Conservation (phyloP, 2,113 vertebrate genomes). For the Lepisosteus oculatus region DNA sequence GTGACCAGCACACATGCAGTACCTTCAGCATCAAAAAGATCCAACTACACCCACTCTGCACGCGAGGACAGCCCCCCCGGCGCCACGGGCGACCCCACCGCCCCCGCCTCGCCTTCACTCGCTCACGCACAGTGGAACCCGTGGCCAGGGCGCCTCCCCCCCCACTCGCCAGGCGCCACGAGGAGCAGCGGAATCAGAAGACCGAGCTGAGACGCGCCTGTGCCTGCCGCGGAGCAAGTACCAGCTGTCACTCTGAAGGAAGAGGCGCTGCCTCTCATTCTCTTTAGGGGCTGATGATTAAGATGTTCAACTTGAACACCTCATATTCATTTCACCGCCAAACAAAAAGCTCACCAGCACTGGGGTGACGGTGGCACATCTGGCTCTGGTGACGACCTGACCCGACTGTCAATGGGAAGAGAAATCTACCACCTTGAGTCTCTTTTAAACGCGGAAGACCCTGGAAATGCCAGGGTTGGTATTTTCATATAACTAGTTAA, state of each 20-base stretch:
- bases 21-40: too few relatives aligned
- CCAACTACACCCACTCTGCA: too few relatives aligned
- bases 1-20: too few relatives aligned
- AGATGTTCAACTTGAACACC: constrained; percentile 59
- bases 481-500: constrained; percentile 58
- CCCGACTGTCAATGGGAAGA: constrained; percentile 72
- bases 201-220: too few relatives aligned
- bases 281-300: constrained; percentile 57
- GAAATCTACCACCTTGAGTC: constrained; percentile 60
- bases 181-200: too few relatives aligned
- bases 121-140: too few relatives aligned
- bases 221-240: constrained; percentile 17
- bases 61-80: too few relatives aligned
- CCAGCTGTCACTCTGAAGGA: constrained; percentile 24
- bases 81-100: too few relatives aligned
- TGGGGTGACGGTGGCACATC: constrained; percentile 65
- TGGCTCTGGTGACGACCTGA: constrained; percentile 61
- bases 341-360: constrained; percentile 20
- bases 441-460: constrained; percentile 55
- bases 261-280: constrained; percentile 18
- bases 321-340: constrained; percentile 56
- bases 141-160: too few relatives aligned
- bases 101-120: too few relatives aligned
- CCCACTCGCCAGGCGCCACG: too few relatives aligned
- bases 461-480: not conserved